Base-by-base conservation (phyloP, 2,888 invertebrate species). In the Metacarcinus magister region DNA sequence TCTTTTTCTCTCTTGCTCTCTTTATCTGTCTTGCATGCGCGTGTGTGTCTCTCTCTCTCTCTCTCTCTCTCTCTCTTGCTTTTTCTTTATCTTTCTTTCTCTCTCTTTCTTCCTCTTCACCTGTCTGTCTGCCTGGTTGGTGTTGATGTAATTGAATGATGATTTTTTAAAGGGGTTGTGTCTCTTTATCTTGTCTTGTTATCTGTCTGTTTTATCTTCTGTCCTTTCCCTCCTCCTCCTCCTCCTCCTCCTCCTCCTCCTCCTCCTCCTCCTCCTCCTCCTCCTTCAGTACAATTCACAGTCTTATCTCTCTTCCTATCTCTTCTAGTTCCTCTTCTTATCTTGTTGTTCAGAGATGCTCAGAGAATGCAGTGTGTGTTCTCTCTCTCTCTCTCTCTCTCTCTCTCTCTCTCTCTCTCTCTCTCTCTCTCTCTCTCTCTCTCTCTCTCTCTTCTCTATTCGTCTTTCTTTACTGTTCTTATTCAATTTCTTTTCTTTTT, bases 191-290 rank as follows among this genome's bases (percentile, higher is more conserved):
- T 32, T 32, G 7, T 75, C 82, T 82, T 82, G 10, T 32, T 8
- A 32, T 82, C 28, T 82, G 8, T 82, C 32, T 32, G 28, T 2
- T 8, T 5, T 32, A 82, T 32, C 82, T 32, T 8, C 5, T 4
- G 32, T 82, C 32, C 82, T 82, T 10, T 32, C 32, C 32, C 82
- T 82, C 82, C 32, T 82, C 82, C 82, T 82, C 82, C 82, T 82
- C 82, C 82, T 82, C 82, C 82, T 82, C 82, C 82, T 82, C 32
- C 82, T 82, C 82, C 82, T 82, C 82, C 82, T 32, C 82, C 82
- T 75, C 10, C 75, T 75, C 75, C 75, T 75, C 75, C 75, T 75
- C 75, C 75, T 75, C 75, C 28, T 28, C 32, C 82, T 32, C 82
- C 32, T 82, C 28, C 28, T 32, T 28, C 82, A 82, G 82, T 82